Percentiles rank a stretch among this genome's conserved stretches.
phyloP scores from a whole-genome alignment of 2,888 invertebrate species.

The Drosophila suboccidentalis region DNA sequence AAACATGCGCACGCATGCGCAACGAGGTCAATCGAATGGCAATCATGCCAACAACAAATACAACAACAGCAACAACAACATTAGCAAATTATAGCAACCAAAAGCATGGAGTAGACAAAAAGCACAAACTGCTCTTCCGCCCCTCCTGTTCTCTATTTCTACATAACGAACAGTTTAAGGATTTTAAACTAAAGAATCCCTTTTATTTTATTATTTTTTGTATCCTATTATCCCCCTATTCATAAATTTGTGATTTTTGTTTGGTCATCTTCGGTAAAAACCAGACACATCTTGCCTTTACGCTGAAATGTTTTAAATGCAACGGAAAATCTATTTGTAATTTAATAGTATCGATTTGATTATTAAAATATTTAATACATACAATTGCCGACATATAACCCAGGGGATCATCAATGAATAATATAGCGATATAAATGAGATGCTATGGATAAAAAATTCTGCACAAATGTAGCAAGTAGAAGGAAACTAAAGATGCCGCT shows the following conservation, averaged over 20 bases:
- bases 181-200: no score
- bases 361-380: background rate
- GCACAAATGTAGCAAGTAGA: no score
- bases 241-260: no score
- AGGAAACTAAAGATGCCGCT: no score
- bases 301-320: background rate
- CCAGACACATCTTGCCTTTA: background rate
- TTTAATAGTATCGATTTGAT: background rate
- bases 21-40: slow-evolving; percentile 82
- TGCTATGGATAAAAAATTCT: no score
- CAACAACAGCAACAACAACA: slow-evolving; percentile 33
- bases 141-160: background rate
- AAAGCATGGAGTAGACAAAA: slow-evolving; percentile 14
- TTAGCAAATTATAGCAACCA: slow-evolving; percentile 53
- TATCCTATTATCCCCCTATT: no score
- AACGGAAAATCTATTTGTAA: background rate
- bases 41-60: slow-evolving; percentile 58
- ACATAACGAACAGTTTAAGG: background rate
- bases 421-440: no score
- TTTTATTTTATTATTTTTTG: no score
- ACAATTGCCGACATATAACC: no score
- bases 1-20: slow-evolving; percentile 81
- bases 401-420: no score
- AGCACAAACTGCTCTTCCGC: slow-evolving; percentile 7
- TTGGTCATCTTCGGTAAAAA: background rate